Evolutionary conservation across 2,797 vertebrate species (phyloP).

Genomic region (Channa striata): DNA sequence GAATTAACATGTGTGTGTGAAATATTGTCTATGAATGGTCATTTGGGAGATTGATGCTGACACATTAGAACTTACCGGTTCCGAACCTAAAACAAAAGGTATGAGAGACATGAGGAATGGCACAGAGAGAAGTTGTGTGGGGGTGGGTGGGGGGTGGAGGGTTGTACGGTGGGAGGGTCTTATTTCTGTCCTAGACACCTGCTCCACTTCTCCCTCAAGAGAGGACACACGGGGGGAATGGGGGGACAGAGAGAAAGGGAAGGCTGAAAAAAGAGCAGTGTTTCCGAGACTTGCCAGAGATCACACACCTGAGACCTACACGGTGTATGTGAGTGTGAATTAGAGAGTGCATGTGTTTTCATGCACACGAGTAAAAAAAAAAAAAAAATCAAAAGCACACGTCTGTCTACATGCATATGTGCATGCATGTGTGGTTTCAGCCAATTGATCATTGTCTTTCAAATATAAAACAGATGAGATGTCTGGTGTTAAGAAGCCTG

Average conservation of each 20-base stretch:
- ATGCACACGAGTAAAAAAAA: constrained; percentile 35
- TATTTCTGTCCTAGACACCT: constrained; percentile 68
- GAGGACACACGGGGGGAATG: constrained; percentile 37
- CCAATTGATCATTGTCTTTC: constrained; percentile 31
- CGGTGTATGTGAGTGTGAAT: constrained; percentile 30
- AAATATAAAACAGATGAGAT: constrained; percentile 41
- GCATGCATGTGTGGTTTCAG: constrained; percentile 29
- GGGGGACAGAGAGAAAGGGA: constrained; percentile 36
- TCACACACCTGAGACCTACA: constrained; percentile 80
- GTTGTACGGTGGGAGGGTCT: constrained; percentile 11
- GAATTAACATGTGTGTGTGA: neutral
- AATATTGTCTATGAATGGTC: constrained; percentile 25
- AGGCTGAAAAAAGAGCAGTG: constrained; percentile 49
- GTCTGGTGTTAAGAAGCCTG: constrained; percentile 50
- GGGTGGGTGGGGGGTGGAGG: constrained; percentile 3
- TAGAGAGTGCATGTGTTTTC: constrained; percentile 24
- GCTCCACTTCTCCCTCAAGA: constrained; percentile 57
- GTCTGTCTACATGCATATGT: constrained; percentile 25
- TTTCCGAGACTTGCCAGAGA: constrained; percentile 73
- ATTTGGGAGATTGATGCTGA: constrained; percentile 27
- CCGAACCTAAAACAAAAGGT: constrained; percentile 27
- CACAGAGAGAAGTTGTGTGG: neutral
- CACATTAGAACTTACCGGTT: constrained; percentile 36
- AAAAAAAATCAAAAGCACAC: too few relatives aligned
- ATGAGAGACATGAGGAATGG: constrained; percentile 3